Conservation (phyloP, 2,797 vertebrate species). For the Discoglossus pictus region DNA sequence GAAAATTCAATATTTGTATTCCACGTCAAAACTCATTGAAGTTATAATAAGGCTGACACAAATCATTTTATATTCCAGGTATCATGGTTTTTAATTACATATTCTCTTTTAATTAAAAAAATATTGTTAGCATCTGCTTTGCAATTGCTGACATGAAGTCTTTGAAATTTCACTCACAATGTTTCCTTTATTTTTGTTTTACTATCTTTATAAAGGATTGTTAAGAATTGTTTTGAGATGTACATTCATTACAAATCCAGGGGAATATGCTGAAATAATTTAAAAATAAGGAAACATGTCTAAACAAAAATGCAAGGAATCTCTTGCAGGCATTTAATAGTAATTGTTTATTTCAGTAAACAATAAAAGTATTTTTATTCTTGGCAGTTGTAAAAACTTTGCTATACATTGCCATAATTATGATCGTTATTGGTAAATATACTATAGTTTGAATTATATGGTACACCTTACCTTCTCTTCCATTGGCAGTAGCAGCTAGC, state of each 20-base stretch:
- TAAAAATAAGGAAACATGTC: slow-evolving; percentile 36
- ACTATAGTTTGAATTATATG: no score
- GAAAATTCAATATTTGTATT: slow-evolving; percentile 52
- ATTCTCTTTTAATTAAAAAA: slow-evolving; percentile 58
- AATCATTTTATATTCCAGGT: slow-evolving; percentile 41
- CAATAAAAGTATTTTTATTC: no score
- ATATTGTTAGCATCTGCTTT: slow-evolving; percentile 62
- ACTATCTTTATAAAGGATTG: not conserved
- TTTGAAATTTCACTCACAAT: slow-evolving; percentile 62
- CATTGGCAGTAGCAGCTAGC: no score
- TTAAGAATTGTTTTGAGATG: slow-evolving; percentile 41
- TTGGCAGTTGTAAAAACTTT: no score
- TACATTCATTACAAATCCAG: slow-evolving; percentile 18
- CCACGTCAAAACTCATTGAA: slow-evolving; percentile 55
- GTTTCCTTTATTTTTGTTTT: slow-evolving; percentile 41
- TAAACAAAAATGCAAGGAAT: no score
- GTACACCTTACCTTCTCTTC: no score
- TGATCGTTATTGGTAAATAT: no score
- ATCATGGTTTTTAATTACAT: slow-evolving; percentile 57
- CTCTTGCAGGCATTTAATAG: no score
- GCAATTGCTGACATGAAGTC: slow-evolving; percentile 54
- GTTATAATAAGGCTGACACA: slow-evolving; percentile 37
- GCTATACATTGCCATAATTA: no score
- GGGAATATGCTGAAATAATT: slow-evolving; percentile 37
- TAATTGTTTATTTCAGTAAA: no score